Evolutionary conservation across 2,113 vertebrate genomes (phyloP), one percentile per base, ranked within the genome.

Genomic region (Anhinga rufa): DNA sequence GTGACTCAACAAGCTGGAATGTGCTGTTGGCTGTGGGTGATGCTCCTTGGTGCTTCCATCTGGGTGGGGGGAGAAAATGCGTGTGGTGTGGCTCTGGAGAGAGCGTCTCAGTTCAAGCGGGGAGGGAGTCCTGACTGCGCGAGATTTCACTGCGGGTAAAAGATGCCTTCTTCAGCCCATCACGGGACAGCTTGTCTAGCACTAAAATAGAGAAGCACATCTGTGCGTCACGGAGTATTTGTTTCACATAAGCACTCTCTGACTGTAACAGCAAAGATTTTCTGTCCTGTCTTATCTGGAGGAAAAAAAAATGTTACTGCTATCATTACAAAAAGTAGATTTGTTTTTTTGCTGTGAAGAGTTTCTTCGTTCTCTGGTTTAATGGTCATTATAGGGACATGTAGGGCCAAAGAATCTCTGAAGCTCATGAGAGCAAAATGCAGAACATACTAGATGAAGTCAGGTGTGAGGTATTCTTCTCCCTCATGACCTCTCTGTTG

Each of bases 1-100:
- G 55, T 75, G 90, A 94, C 32, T 81, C 86, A 86, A 16, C 7
- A n/a, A 18, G 28, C 60, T 74, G 90, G 76, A 96, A 95, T 44
- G 88, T 34, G 68, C 90, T 46, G 7, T 6, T 86, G 92, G 90
- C 95, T 46, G 79, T 6, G 9, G 54, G 32, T 32, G 42, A 54
- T 78, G 61, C 38, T 80, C n/a, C 81, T 69, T 48, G 26, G 29
- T 65, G 44, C 48, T 77, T 91, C 91, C 46, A 12, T 2, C 44
- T 88, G 91, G 61, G 57, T 31, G 81, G 44, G 76, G 38, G 62
- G 34, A 26, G 34, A 57, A 54, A 38, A 79, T 6, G 38, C 19
- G 1, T 7, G 6, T 75, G 34, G 8, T 14, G 51, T 78, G 77
- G 49, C 24, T 62, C 46, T 19, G 16, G 72, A 72, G 69, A 25